These are phyloP conservation scores for Norana najaformis DNA, from an alignment of 2,888 invertebrate genomes.

Conservation along the genomic window DNA sequence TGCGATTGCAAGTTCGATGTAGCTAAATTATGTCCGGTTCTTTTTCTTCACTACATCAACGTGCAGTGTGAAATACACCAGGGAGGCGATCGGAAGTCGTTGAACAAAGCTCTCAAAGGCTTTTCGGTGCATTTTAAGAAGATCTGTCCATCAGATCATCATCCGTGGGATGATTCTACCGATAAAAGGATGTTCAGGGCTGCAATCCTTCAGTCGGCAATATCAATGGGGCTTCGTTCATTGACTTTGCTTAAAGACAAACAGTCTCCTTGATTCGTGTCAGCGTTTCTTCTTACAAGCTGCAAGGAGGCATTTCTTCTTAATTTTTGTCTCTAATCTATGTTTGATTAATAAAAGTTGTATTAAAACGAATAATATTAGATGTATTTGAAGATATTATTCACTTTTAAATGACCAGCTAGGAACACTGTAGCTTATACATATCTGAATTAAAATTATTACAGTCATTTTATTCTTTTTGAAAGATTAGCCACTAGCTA, in stretches of 20 bases:
- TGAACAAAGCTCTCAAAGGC: not conserved
- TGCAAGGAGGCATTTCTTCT: not conserved
- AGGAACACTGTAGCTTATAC: no score
- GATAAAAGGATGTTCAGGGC: not conserved
- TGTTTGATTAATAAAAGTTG: no score
- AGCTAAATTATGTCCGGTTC: not conserved
- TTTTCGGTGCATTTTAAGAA: not conserved
- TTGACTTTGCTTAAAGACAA: not conserved
- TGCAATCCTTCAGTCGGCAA: not conserved
- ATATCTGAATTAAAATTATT: no score
- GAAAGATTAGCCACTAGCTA: no score
- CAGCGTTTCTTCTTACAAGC: not conserved
- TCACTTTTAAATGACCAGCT: no score
- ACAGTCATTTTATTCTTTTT: no score
- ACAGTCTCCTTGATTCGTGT: not conserved
- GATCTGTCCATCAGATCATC: not conserved
- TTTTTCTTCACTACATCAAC: not conserved
- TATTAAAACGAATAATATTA: no score
- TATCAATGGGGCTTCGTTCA: not conserved
- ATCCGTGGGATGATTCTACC: not conserved
- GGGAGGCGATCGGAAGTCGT: not conserved
- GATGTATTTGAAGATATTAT: no score
- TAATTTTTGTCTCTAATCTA: no score
- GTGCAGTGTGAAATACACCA: not conserved
- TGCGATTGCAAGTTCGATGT: not conserved